Conservation (phyloP, 1,140 invertebrate species). For the Diuraphis noxia region DNA sequence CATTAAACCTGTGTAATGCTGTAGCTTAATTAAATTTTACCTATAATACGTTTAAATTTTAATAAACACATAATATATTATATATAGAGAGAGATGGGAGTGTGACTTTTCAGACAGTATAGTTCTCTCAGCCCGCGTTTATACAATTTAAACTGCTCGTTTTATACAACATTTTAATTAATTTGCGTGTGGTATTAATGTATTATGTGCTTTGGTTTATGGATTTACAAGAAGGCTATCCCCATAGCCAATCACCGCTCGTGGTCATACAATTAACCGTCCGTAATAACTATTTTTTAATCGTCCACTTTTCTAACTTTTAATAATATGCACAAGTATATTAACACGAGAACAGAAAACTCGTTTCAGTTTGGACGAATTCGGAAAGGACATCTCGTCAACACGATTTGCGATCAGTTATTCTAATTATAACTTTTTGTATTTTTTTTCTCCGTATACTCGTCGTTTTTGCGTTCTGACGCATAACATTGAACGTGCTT, state of each 20-base stretch:
- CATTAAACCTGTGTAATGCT: background rate
- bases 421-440: background rate
- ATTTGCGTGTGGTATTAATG: background rate
- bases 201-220: background rate
- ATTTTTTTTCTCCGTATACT: background rate
- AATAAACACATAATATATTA: background rate
- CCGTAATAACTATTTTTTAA: conserved; percentile 10
- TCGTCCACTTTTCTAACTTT: background rate
- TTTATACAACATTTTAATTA: background rate
- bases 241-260: background rate
- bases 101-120: background rate
- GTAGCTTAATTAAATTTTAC: background rate
- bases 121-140: background rate
- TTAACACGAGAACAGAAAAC: background rate
- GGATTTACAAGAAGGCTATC: background rate
- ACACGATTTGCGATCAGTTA: background rate
- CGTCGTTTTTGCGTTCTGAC: background rate
- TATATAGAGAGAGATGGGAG: background rate
- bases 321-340: background rate
- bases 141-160: background rate
- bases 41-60: background rate
- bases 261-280: conserved; percentile 5
- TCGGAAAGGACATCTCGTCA: too few relatives aligned
- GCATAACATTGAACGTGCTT: background rate
- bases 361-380: background rate